Evolutionary conservation across 2,113 vertebrate species (phyloP).

Genomic region (Heterotis niloticus): DNA sequence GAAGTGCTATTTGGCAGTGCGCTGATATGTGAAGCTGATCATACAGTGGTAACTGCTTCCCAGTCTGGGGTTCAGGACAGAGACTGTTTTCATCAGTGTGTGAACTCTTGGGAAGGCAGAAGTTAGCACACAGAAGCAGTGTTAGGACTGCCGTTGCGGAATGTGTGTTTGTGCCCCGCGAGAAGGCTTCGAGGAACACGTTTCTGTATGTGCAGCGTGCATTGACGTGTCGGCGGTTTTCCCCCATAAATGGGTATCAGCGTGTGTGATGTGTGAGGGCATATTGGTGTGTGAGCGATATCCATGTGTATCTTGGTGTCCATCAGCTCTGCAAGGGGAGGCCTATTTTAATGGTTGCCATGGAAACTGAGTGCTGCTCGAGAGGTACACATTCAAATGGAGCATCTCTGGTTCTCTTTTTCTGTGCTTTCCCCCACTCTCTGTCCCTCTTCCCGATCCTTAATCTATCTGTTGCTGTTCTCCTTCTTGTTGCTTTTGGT

Average conservation of each 20-base stretch:
- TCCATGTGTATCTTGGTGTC: constrained; percentile 48
- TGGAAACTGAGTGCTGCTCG: constrained; percentile 72
- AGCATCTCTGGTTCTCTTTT: constrained; percentile 45
- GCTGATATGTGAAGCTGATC: constrained; percentile 2
- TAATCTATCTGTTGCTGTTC: constrained; percentile 14
- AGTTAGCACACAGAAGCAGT: not conserved
- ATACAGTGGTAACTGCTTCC: not conserved
- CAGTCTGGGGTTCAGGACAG: not conserved
- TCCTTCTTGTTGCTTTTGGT: not conserved
- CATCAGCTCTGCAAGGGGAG: constrained; percentile 53
- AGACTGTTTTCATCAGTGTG: not conserved
- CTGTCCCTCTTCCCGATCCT: constrained; percentile 26
- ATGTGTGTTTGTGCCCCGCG: constrained; percentile 20
- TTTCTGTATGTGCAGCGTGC: not conserved
- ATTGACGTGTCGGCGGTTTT: constrained; percentile 20
- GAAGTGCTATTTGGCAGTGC: not conserved
- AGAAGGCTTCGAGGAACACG: not conserved
- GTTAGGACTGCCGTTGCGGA: not conserved
- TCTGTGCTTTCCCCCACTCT: constrained; percentile 27
- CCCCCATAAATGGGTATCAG: constrained; percentile 12
- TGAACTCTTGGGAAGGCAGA: not conserved
- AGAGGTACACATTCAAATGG: constrained; percentile 66
- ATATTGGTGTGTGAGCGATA: constrained; percentile 22
- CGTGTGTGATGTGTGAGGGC: constrained; percentile 3
- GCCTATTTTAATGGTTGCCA: constrained; percentile 75